Base-by-base conservation (phyloP, 2,888 invertebrate genomes). In the Drosophila yooni region DNA sequence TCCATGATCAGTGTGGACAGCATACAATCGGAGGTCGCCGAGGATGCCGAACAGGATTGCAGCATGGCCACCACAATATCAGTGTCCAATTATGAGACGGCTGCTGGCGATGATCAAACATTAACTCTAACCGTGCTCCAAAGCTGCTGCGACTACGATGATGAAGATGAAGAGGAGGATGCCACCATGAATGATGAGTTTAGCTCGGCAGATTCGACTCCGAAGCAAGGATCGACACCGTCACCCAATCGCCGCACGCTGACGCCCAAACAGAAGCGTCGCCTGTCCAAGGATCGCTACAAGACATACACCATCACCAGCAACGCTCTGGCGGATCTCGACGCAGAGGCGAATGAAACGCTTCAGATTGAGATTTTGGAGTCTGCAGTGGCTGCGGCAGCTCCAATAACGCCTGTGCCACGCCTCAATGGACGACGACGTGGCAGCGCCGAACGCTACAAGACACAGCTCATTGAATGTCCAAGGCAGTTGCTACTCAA, bases 1-100 rank as follows among this genome's bases (percentile, higher is more conserved):
- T 97, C 97, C 77, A 96, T 97, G 95, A 94, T 96, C 18, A 97
- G 97, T 64, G 96, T 97, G 0, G 96, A 96, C 0, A 97, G 97
- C 91, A 96, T 97, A 68, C 96, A 96, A 33, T 97, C 96, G 0
- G 97, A 97, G 93, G 94, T 96, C 5, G 96, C 95, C 0, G 97
- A 96, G 0, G 97, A 96, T 67, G 90, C 83, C 0, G 97, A 96
- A 53, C 81, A 87, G 52, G 87, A 88, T n/a, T 90, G 91, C 74
- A 93, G 92, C 60, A 81, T 93, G 75, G 84, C 93, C 36, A 92
- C 90, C 13, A 91, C 92, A 33, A 85, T 91, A 52, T 88, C 93
- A 5, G 76, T 91, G 29, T 92, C 94, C 1, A 92, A 94, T 70
- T 93, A 93, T 70, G 93, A 93, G 76, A 93, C 93, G 2, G 94